These are phyloP conservation scores for Acrocephalus arundinaceus DNA, from an alignment of 2,113 vertebrate species.

Conservation along the genomic window DNA sequence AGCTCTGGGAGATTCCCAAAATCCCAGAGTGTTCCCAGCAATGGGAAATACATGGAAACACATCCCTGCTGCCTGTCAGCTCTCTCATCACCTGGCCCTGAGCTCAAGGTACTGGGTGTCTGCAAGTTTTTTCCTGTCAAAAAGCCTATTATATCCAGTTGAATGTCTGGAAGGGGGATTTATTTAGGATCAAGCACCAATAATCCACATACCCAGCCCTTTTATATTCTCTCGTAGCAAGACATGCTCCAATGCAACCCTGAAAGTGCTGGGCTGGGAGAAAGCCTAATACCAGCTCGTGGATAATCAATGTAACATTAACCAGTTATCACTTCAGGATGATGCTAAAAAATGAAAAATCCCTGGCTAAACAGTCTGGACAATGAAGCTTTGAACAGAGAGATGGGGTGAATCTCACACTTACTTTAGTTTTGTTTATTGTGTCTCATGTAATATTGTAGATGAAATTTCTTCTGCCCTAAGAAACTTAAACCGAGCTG, in stretches of 20 bases:
- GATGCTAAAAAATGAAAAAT: neutral
- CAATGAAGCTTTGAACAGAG: neutral
- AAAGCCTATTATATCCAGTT: neutral
- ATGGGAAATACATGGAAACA: neutral
- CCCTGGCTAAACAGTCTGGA: neutral
- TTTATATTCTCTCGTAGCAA: neutral
- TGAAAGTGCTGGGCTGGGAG: neutral
- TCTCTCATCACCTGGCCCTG: neutral
- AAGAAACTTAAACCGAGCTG: neutral
- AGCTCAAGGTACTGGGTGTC: neutral
- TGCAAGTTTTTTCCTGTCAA: neutral
- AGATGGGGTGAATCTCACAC: neutral
- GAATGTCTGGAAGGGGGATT: neutral
- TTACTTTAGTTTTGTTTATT: neutral
- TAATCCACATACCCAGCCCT: neutral
- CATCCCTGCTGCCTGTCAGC: neutral
- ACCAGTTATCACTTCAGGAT: neutral
- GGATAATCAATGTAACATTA: neutral
- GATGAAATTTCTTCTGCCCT: neutral
- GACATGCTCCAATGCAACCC: neutral
- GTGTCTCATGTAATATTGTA: neutral
- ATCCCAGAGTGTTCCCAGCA: rapidly evolving
- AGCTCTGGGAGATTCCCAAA: neutral
- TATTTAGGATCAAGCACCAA: neutral
- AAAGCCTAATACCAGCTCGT: neutral